Base-by-base conservation (phyloP, 2,113 vertebrate genomes). In the Hydrochoerus hydrochaeris region DNA sequence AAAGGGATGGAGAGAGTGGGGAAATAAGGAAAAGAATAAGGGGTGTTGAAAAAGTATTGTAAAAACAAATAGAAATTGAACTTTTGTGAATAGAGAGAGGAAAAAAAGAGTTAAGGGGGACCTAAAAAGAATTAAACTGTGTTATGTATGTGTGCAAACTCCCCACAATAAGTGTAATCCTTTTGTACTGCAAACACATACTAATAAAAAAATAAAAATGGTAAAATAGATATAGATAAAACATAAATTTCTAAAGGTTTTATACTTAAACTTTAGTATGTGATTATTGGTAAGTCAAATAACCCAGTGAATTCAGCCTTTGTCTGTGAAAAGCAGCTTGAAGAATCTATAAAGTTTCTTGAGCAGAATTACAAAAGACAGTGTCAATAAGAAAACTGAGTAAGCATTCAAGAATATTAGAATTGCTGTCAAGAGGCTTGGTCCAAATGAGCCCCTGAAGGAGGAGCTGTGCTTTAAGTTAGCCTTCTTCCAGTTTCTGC, bases 321-420 rank as follows among this genome's bases (percentile, higher is more conserved):
- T 94, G 9, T 84, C 69, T 91, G n/a, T 90, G 75, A 86, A 93
- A 85, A 96, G 52, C 83, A 19, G 28, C 94, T 73, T 95, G n/a
- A 52, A n/a, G 93, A 86, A 41, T 57, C 73, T 75, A 1, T 62
- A 57, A 82, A 71, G 1, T 26, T 63, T 95, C 91, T 44, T 44
- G 46, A 93, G 87, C 19, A 57, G 71, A 54, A 94, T 88, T 24
- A 54, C 38, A 54, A 54, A 85, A 26, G 58, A 58, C 57, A 86
- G 4, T 73, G 44, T 82, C 82, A 35, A 54, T 85, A 71, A 87
- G 49, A 67, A 89, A 90, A 57, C 19, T 38, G 7, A n/a, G n/a
- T n/a, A n/a, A n/a, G n/a, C 44, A 83, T 93, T 95, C 41, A 73
- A 57, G 26, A 35, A 52, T 46, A 17, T 12, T 83, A 58, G 89